phyloP scores from a whole-genome alignment of 2,888 invertebrate genomes.

The Acrobasis suavella region DNA sequence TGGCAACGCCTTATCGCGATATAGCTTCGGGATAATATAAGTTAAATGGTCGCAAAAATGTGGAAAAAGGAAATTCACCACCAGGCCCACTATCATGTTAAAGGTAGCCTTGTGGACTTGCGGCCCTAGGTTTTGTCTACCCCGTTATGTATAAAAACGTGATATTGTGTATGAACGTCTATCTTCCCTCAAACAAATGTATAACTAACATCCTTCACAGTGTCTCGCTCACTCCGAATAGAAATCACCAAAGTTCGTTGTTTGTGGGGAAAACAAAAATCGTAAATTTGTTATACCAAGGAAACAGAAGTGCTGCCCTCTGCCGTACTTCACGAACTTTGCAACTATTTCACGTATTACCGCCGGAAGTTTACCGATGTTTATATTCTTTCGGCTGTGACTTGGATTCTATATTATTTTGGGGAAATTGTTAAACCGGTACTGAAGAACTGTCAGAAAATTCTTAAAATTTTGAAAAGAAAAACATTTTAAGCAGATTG shows the following conservation, averaged over 20 bases:
- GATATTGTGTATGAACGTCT: no score
- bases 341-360: conserved; percentile 47
- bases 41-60: no score
- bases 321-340: conserved; percentile 36
- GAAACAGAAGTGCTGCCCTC: conserved; percentile 28
- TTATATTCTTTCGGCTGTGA: conserved; percentile 19
- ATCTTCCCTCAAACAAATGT: no score
- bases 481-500: no score
- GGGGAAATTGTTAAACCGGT: conserved; percentile 1
- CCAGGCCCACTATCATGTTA: no score
- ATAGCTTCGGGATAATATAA: no score
- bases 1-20: no score
- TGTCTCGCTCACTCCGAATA: conserved; percentile 13
- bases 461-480: neutral
- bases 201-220: no score
- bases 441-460: neutral
- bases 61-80: no score
- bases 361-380: conserved; percentile 31
- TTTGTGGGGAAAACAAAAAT: conserved; percentile 42
- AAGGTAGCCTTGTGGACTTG: no score
- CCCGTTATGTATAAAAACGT: no score
- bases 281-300: conserved; percentile 46
- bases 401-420: conserved; percentile 2
- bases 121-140: no score
- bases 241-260: conserved; percentile 39